Evolutionary conservation across 64 coral and sea anemone genomes (phyloP), one percentile per base, ranked within the genome.

Genomic region (Dendronephthya gigantea): DNA sequence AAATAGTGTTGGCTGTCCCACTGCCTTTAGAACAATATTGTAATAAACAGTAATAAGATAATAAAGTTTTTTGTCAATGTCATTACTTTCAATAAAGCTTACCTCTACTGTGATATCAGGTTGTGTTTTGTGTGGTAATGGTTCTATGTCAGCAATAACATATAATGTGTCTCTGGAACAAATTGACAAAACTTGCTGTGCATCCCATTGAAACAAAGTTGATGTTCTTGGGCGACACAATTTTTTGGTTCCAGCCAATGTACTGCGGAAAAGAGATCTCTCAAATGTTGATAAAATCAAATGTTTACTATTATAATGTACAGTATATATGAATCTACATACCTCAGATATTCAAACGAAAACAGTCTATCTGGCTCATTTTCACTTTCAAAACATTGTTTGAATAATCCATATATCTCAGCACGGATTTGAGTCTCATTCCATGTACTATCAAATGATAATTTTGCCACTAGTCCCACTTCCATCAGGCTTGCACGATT

Each of bases 201-300:
- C 32, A 34, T 36, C 16, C 72, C 72, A 79, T 19, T 79, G 72
- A 79, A 79, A 79, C 31, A 79, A 79, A 15, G 32, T 79, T 34
- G 72, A 79, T 34, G 72, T 79, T 79, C 72, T 79, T 79, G 72
- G 72, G 32, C 72, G 36, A 79, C 72, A 79, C 72, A 79, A 79
- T 79, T 39, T 79, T 79, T 79, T 79, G 72, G 72, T 35, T 79
- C 72, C 72, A 79, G 72, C 72, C 72, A 79, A 39, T 29, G 72
- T 79, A 8, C 72, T 79, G 25, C 10, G 25, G 55, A 62, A 62
- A 13, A 27, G 17, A 62, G 41, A 45, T 45, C 4, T 6, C 41
- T 11, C 41, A 45, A 45, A 45, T 45, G 41, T 6, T 45, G 41
- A 45, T 45, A 6, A 45, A 45, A 11, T 45, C 41, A 45, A 45